Evolutionary conservation across 2,888 invertebrate species (phyloP).

Genomic region (Embidobia sp.): DNA sequence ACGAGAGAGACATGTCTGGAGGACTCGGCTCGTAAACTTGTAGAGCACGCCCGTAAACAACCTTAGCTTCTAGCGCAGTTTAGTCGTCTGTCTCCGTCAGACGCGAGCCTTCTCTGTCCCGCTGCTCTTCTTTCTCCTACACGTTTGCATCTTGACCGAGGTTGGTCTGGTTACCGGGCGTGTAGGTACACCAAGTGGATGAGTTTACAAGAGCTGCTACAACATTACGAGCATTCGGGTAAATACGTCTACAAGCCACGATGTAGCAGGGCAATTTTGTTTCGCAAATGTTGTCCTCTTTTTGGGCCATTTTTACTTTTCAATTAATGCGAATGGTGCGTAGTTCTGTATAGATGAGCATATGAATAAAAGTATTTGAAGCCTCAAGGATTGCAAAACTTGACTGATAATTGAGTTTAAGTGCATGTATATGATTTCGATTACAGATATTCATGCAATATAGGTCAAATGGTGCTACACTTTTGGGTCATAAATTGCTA

Average conservation of each 20-base stretch:
- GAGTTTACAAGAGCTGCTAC: slow-evolving; percentile 58
- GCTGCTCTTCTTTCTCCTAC: slow-evolving; percentile 2
- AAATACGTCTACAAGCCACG: slow-evolving; percentile 7
- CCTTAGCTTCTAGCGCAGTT: slow-evolving; percentile 30
- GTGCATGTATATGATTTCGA: too few relatives aligned
- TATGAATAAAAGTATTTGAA: too few relatives aligned
- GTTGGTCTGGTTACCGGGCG: slow-evolving; percentile 47
- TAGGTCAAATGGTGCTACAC: too few relatives aligned
- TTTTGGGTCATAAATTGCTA: too few relatives aligned
- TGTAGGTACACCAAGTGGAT: slow-evolving; percentile 48
- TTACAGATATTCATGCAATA: too few relatives aligned
- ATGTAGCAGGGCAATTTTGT: slow-evolving; percentile 15
- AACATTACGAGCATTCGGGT: slow-evolving; percentile 29
- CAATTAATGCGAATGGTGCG: too few relatives aligned
- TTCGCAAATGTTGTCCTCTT: slow-evolving; percentile 18
- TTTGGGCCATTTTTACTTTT: not conserved
- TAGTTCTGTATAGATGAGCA: too few relatives aligned
- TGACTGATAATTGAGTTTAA: too few relatives aligned
- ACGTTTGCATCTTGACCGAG: slow-evolving; percentile 50
- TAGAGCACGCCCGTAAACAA: not conserved
- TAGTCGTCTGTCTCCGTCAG: slow-evolving; percentile 13
- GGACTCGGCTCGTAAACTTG: slow-evolving; percentile 25
- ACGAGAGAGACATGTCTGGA: slow-evolving; percentile 36
- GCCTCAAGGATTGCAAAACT: too few relatives aligned
- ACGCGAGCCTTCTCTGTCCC: too few relatives aligned